Evolutionary conservation across 2,888 invertebrate genomes (phyloP).

Genomic region (Nomada ruficornis): DNA sequence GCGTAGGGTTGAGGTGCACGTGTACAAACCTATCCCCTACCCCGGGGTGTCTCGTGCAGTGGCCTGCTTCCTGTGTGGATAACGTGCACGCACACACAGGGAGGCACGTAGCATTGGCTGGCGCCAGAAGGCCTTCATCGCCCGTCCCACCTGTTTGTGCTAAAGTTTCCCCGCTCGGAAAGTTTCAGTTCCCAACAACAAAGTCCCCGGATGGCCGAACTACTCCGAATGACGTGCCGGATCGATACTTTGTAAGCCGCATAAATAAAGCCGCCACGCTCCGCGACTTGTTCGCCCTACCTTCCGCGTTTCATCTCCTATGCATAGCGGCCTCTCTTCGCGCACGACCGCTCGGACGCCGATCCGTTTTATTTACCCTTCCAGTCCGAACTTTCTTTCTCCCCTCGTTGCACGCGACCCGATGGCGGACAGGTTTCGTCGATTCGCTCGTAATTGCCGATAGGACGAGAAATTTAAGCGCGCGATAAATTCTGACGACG

Average conservation of each 20-base stretch:
- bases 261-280: slow-evolving; percentile 70
- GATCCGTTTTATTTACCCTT: slow-evolving; percentile 22
- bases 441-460: not conserved
- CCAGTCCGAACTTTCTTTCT: not conserved
- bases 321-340: slow-evolving; percentile 28
- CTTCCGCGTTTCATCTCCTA: slow-evolving; percentile 52
- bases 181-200: slow-evolving; percentile 75
- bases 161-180: slow-evolving; percentile 70
- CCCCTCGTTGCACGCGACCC: not conserved
- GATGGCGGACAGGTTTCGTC: not conserved
- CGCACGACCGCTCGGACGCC: not conserved
- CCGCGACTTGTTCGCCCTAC: slow-evolving; percentile 41
- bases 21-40: slow-evolving; percentile 21
- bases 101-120: slow-evolving; percentile 59
- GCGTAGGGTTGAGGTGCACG: slow-evolving; percentile 49
- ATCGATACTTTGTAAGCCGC: slow-evolving; percentile 73
- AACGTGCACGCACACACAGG: not conserved
- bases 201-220: slow-evolving; percentile 73
- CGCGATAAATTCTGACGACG: not conserved
- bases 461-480: not conserved
- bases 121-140: slow-evolving; percentile 74
- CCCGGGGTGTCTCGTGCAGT: slow-evolving; percentile 22
- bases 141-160: slow-evolving; percentile 78
- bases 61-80: not conserved
- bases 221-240: slow-evolving; percentile 72